Evolutionary conservation across 2,888 invertebrate species (phyloP), one percentile per base, ranked within the genome.

Genomic region (Chaitophorus viminalis): DNA sequence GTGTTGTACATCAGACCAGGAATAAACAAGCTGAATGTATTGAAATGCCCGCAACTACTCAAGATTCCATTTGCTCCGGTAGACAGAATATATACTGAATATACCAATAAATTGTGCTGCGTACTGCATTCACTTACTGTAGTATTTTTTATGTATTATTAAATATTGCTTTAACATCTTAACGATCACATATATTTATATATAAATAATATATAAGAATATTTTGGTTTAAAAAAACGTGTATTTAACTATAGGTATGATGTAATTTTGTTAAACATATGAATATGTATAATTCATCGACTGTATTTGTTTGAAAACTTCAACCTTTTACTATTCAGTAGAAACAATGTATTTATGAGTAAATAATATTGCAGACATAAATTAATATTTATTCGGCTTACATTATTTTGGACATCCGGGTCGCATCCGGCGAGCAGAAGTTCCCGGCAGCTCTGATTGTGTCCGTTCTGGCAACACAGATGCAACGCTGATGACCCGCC

Each of bases 401-500:
- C 97, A 92, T 97, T 98, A 91, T 98, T 98, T 92, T 96, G 96
- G 89, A 96, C 92, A 91, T 98, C 96, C 0, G 98, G 95, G 91
- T 95, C 95, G 89, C 96, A 96, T 0, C 96, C 97, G 1, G 96
- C 96, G 90, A 98, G 93, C 75, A 99, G 93, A 21, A 99, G 92
- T 91, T 98, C 97, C 85, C 98, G 92, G 90, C 97, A 96, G 90
- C 96, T 95, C 93, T 98, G 98, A 92, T 98, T 99, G 93, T 98
- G 98, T 0, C 98, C 98, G 92, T 97, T 98, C 93, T 99, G 98
- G 90, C 97, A 97, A 89, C 97, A 96, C 90, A 99, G 94, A 93
- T 99, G 99, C 76, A 99, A 93, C n/a, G 98, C 94, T 29, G 97
- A 95, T 92, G 98, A 98, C 14, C 98, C 98, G 81, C 96, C 97